Percentiles rank a stretch among this genome's conserved stretches.
Conservation (phyloP, 2,797 vertebrate genomes). For the Cossypha heuglini region DNA sequence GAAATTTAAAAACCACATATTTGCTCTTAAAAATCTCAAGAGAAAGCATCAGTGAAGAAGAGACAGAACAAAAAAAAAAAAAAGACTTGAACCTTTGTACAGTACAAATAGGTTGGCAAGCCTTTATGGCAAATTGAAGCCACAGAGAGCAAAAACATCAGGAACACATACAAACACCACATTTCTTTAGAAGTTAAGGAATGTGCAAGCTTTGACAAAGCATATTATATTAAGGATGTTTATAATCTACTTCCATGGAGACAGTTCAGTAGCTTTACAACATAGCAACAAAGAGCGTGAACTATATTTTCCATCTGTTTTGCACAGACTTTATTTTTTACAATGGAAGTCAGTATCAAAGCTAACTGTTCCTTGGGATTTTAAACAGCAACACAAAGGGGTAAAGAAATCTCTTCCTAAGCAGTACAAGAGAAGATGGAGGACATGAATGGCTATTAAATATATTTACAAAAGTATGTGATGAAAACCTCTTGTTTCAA, state of each 20-base stretch:
- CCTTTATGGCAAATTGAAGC: background rate
- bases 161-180: constrained; percentile 36
- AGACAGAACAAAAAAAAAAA: background rate
- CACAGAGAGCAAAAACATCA: constrained; percentile 11
- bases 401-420: background rate
- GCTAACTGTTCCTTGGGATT: background rate
- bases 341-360: constrained; percentile 14
- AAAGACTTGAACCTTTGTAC: background rate
- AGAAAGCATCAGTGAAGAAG: background rate
- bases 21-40: background rate
- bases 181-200: constrained; percentile 41
- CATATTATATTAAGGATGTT: constrained; percentile 37
- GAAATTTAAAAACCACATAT: background rate
- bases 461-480: background rate
- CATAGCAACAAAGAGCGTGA: background rate
- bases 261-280: constrained; percentile 54
- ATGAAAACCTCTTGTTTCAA: background rate
- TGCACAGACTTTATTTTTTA: background rate
- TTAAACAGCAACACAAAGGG: background rate
- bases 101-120: background rate
- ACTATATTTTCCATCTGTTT: constrained; percentile 53
- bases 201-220: constrained; percentile 47
- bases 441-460: background rate
- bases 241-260: constrained; percentile 56
- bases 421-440: background rate